Base-by-base conservation (phyloP, 1,140 invertebrate genomes). In the Polyergus mexicanus region DNA sequence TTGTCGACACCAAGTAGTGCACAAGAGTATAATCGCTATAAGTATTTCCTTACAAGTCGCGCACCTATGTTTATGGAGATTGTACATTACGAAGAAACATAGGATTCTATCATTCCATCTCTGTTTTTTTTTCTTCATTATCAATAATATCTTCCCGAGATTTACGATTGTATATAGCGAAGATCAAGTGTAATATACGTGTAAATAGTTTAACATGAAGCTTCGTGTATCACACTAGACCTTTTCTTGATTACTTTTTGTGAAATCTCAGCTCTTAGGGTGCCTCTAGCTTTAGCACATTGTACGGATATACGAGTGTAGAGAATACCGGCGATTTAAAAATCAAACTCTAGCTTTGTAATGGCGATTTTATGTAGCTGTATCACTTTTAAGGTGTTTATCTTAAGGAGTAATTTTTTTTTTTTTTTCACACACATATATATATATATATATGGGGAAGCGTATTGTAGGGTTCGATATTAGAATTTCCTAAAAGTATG, bases 181-280 rank as follows among this genome's bases (percentile, higher is more conserved):
- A 88, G 88, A 88, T 91, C 86, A 88, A 91, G 86, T 87, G 88
- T 86, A 85, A 91, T 77, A 84, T 86, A 88, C 87, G 89, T 91
- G 89, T 91, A 91, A 56, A 91, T 91, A 91, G 65, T 91, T 90
- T 86, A 88, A 65, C 38, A 83, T 85, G 78, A 90, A 86, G 88
- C 89, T 88, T 90, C 89, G 89, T 91, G 87, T 86, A 75, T 90
- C 78, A 83, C 86, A 90, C 88, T 91, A 86, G 86, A 91, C 81
- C 86, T 90, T 90, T 88, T 90, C 86, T 90, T 28, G 56, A 78
- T 75, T 77, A 76, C 87, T 84, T 51, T 51, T 86, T 77, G 51
- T 28, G 62, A 87, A 89, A 84, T 65, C 84, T 85, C 72, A 87
- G 60, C 83, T 44, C 41, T 69, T 68, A 75, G 60, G 72, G 81